Base-by-base conservation (phyloP, 2,888 invertebrate species). In the Cephus spinipes region DNA sequence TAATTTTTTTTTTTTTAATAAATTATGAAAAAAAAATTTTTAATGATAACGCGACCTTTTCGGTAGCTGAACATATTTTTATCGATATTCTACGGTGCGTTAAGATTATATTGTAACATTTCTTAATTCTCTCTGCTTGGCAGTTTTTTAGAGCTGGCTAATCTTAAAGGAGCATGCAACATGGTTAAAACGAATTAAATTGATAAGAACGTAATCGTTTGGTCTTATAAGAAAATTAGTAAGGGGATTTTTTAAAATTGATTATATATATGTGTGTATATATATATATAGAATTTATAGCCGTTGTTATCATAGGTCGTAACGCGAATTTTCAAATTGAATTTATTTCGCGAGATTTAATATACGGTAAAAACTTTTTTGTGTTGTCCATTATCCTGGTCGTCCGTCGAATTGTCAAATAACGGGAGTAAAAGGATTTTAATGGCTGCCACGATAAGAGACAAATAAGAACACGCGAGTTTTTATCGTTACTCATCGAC, bases 401-500 rank as follows among this genome's bases (percentile, higher is more conserved):
- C 9, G 23, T 4, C 2, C 2, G 9, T 15, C 23, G 23, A 9
- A 23, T 55, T 23, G 23, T 55, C 6, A 6, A 6, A 55, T 6
- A 15, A 55, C 15, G 0, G 40, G 9, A 9, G 23, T 9, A 23
- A 23, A 55, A 55, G 23, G 23, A 23, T 55, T 9, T 55, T 23
- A 55, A 55, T 55, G 55, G 55, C 55, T 55, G 55, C 55, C 55
- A 23, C 23, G 55, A 55, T 55, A 55, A 55, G 55, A 55, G 9
- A 84, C 81, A 81, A 82, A 76, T 79, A 74, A 31, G 55, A 79
- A 79, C 76, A 81, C 77, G 82, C 81, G 81, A 79, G 81, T 77
- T 75, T 79, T 84, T 86, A 83, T 85, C 83, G 71, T 83, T 80
- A 23, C 55, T 23, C 23, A 55, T 55, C 55, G 9, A 55, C 2